Base-by-base conservation (phyloP, 2,888 invertebrate genomes). In the Amitus sp. region DNA sequence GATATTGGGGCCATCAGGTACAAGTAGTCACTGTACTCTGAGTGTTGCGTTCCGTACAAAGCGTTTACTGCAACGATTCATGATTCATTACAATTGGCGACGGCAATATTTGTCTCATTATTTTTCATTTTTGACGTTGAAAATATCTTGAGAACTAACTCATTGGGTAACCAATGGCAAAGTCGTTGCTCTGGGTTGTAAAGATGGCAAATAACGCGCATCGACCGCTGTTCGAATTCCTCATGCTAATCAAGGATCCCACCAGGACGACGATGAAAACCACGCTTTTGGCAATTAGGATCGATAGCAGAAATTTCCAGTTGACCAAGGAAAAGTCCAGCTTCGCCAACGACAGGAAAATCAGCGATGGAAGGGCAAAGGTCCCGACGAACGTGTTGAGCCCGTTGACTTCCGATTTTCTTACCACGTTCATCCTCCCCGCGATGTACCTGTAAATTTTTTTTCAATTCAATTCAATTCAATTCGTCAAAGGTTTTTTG, bases 151-250 rank as follows among this genome's bases (percentile, higher is more conserved):
- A n/a, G 23, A 33, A 83, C 86, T 88, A 85, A 94, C 96, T 91
- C 71, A 97, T 95, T 4, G 98, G 97, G 84, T 92, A 96, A 62
- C 97, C 97, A 71, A 98, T 88, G 15, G 98, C 97, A 84, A 98
- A 97, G 83, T 98, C 98, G 86, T 98, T 98, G 79, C 96, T 96
- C 80, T 97, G 97, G 0, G 97, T 97, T 72, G 94, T 92, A 82
- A 97, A 97, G 75, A 98, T 96, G 13, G 94, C 94, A 86, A 94
- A 93, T 57, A 98, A 86, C 10, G 96, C 97, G 40, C 95, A 94
- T 74, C 91, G 88, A 2, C 94, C 94, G 67, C 91, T 87, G 82
- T 95, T 91, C 13, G 90, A 79, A 4, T 95, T 94, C 76, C 92
- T 87, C n/a, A 89, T 88, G 37, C 95, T 88, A 39, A 96, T 80